These are phyloP conservation scores for Tenthredo amoena DNA, from an alignment of 2,888 invertebrate genomes.

Conservation along the genomic window DNA sequence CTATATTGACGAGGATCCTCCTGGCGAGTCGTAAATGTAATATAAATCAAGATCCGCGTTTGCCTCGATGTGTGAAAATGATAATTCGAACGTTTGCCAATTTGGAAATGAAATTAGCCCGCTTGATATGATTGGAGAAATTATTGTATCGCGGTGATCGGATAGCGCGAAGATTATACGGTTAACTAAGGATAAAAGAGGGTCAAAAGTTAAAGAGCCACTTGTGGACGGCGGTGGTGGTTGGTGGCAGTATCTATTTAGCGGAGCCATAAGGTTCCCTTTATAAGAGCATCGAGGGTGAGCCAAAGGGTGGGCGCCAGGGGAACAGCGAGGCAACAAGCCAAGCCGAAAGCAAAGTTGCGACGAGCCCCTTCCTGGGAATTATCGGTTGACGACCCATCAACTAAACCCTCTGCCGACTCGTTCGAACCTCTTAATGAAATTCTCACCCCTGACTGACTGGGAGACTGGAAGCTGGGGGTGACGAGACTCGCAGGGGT, in stretches of 20 bases:
- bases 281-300: conserved; percentile 65
- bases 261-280: conserved; percentile 77
- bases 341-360: conserved; percentile 48
- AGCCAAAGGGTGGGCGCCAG: conserved; percentile 21
- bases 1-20: conserved; percentile 4
- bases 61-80: neutral
- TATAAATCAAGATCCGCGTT: conserved; percentile 28
- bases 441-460: conserved; percentile 78
- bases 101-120: neutral
- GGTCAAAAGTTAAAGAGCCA: conserved; percentile 79
- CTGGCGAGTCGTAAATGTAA: conserved; percentile 20
- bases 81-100: neutral
- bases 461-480: conserved; percentile 72
- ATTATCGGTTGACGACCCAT: conserved; percentile 78
- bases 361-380: conserved; percentile 70
- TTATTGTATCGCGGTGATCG: conserved; percentile 23
- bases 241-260: conserved; percentile 77
- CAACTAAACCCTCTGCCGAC: conserved; percentile 77
- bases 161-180: conserved; percentile 68
- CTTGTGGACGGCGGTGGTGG: conserved; percentile 72
- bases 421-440: conserved; percentile 79
- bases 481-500: conserved; percentile 69
- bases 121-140: neutral
- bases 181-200: conserved; percentile 76
- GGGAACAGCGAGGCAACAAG: conserved; percentile 42